A percentile compares a stretch with the other conserved stretches of the same genome.
These are phyloP conservation scores for Rhea americana DNA, from an alignment of 2,113 vertebrate species.

Conservation along the genomic window DNA sequence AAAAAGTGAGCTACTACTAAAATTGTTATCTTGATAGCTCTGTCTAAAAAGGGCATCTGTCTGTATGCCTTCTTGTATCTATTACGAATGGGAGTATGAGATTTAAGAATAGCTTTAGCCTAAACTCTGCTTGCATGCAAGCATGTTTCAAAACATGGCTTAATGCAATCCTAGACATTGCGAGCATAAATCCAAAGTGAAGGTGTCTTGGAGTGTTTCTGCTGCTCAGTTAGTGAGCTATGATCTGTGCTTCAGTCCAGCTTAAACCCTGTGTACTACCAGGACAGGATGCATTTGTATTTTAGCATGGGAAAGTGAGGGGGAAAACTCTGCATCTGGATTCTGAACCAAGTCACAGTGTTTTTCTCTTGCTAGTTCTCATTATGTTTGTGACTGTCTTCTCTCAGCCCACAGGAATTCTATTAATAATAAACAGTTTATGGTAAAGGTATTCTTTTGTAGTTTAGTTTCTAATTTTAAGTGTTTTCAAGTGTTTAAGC, in stretches of 20 bases:
- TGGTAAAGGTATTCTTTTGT: neutral
- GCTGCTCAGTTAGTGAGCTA: neutral
- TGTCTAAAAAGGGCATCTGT: neutral
- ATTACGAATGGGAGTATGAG: neutral
- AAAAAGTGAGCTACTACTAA: neutral
- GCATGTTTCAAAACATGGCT: neutral
- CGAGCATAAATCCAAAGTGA: fast-evolving
- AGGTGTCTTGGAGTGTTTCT: neutral
- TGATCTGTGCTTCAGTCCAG: neutral
- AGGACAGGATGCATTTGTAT: neutral
- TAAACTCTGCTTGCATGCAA: fast-evolving
- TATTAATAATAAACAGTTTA: neutral
- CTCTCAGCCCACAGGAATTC: neutral
- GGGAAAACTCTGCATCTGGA: neutral
- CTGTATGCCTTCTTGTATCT: fast-evolving
- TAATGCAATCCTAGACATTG: fast-evolving
- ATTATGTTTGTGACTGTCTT: neutral
- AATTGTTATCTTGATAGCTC: neutral
- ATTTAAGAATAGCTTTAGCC: neutral
- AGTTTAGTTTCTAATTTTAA: neutral
- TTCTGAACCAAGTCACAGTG: neutral
- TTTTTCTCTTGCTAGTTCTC: neutral
- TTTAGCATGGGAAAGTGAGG: neutral
- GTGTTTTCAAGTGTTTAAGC: slow-evolving; percentile 1
- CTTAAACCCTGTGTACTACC: neutral